Base-by-base conservation (phyloP, 2,113 vertebrate species). In the Emydura subglobosa region DNA sequence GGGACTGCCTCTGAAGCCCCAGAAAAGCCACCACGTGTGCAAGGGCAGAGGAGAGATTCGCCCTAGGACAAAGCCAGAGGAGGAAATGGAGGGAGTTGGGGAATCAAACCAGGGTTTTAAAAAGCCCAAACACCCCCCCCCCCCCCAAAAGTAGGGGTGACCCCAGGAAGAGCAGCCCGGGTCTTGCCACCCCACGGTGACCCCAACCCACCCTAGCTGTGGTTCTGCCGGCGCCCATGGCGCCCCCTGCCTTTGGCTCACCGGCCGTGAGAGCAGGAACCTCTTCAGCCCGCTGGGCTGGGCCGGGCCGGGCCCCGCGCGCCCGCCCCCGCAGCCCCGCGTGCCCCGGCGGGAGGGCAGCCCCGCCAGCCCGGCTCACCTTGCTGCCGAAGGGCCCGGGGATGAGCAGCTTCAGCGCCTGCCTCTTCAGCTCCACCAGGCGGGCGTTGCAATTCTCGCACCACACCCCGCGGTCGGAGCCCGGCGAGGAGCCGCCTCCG, bases 391-490 rank as follows among this genome's bases (percentile, higher is more conserved):
- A 98, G 19, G 99, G 99, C 92, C 99, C 99, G 3, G 99, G 99
- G 94, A 99, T 98, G 65, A 99, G 99, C 51, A 99, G 98, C 95
- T 99, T 99, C 90, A 99, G 98, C 0, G 99, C 99, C 96, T 99
- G 99, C 95, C 99, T 98, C 98, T 99, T 99, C 87, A 99, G 98
- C 98, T 99, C 99, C 95, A 98, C 98, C 98, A 99, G 98, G 93
- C 99, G 98, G 85, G 99, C 98, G 88, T 98, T 99, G 98, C 99
- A 99, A 98, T 99, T 99, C 96, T 99, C 99, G 97, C 99, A 99
- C 99, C 99, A 99, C 85, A 98, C 98, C 81, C 99, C 99, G 94
- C 99, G 99, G 87, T 99, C 99, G 19, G 99, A 99, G 57, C 99
- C 99, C 11, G 99, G 99, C 47, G 99, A 99, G 96, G 99, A 99